Base-by-base conservation (phyloP, 2,888 invertebrate genomes). In the Hypolimnas misippus region DNA sequence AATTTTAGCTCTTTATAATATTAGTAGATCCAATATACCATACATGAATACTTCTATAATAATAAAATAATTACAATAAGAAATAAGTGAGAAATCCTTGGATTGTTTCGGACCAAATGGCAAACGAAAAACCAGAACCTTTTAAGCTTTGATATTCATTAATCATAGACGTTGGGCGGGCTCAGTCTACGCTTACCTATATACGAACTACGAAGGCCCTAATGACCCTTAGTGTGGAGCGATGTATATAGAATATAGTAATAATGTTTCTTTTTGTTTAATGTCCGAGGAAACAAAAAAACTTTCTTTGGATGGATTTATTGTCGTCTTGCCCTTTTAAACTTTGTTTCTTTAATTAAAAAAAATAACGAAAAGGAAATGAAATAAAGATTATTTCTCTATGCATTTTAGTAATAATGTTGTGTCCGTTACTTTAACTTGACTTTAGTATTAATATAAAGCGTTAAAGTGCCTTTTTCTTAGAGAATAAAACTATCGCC, bases 141-240 rank as follows among this genome's bases (percentile, higher is more conserved):
- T 83, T 78, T 78, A 76, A 82, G 82, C 81, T 81, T 79, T 85
- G 83, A 83, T 83, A 82, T 78, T 83, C 88, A 89, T 89, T 88
- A 87, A 90, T 89, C 89, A 89, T 86, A 75, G 65, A 71, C 67
- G 75, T 76, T 84, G 86, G 89, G 87, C 86, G 88, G 84, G 75
- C 72, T 70, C 78, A 76, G 66, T 73, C 74, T 75, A 77, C 71
- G 29, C 21, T 8, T 49, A 49, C 25, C 10, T 71, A 67, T 75
- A 72, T 76, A 73, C 73, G 69, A n/a, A n/a, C n/a, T n/a, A n/a
- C n/a, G n/a, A n/a, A 51, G 66, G 65, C 70, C 73, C 74, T 82
- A 85, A 85, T 84, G 83, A 84, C 79, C 25, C 49, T 29, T 49
- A 29, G 25, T 77, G 78, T 78, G 70, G 70, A 60, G 58, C 63